Base-by-base conservation (phyloP, 2,797 vertebrate species). In the Poeciliopsis paucimaculata region DNA sequence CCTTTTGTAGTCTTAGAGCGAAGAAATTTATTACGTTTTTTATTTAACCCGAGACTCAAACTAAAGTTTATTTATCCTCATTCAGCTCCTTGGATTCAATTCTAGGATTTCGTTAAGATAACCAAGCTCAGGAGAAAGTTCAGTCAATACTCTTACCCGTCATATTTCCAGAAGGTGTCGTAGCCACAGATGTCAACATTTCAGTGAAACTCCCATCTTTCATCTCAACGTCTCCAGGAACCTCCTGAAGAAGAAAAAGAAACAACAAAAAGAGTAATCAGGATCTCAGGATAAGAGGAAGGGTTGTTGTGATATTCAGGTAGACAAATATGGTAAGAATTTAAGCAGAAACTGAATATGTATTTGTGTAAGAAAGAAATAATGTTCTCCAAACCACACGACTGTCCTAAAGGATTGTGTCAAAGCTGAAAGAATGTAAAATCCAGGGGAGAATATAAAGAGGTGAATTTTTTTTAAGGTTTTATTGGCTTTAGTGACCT, bases 121-220 rank as follows among this genome's bases (percentile, higher is more conserved):
- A 28, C 12, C n/a, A 26, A 20, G 18, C 12, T 45, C 15, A 16
- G 23, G 4, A 34, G 23, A 28, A 49, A 26, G 45, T 5, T 15
- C 26, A n/a, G n/a, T 64, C 16, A 75, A 31, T 66, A 23, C 36
- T 73, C 86, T 87, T 76, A 95, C 93, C 90, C 7, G 82, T 79
- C 16, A 41, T 51, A 75, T 64, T 53, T 15, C 39, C 15, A 77
- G 74, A 81, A 18, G 1, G 72, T 3, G 73, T 88, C 45, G 76
- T 76, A 45, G 57, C 64, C 73, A 16, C 28, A 43, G 84, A 84
- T 51, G 60, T 4, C 2, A 79, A 10, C 36, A 51, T 34, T 76
- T 87, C 89, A 57, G 77, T 88, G 76, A 94, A 90, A 81, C 92
- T 95, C n/a, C 84, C 87, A 26, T 93, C 93, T 57, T 77, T 91